These are phyloP conservation scores for Euglossa dilemma DNA, from an alignment of 1,140 invertebrate genomes.

Conservation along the genomic window DNA sequence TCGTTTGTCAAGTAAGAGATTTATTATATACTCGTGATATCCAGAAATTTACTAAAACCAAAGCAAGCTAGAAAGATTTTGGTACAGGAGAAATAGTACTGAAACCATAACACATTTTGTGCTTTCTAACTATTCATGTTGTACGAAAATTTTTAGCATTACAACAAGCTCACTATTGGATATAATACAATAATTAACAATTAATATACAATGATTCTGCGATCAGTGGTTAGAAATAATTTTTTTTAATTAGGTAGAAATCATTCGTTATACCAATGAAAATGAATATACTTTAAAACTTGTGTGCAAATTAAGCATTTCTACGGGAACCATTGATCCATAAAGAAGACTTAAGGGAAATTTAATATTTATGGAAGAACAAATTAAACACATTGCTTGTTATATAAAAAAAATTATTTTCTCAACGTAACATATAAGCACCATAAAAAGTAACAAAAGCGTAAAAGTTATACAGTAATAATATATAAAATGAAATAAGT, in stretches of 20 bases:
- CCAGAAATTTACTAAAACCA: slow-evolving; percentile 60
- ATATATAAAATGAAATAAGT: slow-evolving; percentile 67
- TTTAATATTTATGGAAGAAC: slow-evolving; percentile 67
- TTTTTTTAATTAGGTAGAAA: slow-evolving; percentile 56
- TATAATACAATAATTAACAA: slow-evolving; percentile 69
- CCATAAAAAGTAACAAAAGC: slow-evolving; percentile 69
- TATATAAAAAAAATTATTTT: slow-evolving; percentile 81
- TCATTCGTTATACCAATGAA: slow-evolving; percentile 40
- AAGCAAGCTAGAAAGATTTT: slow-evolving; percentile 64
- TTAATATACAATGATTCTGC: slow-evolving; percentile 62
- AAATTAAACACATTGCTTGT: slow-evolving; percentile 71
- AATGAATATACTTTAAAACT: slow-evolving; percentile 47
- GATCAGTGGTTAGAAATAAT: slow-evolving; percentile 52
- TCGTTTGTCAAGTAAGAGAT: slow-evolving; percentile 48
- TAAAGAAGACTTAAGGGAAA: slow-evolving; percentile 65
- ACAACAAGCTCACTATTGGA: slow-evolving; percentile 61
- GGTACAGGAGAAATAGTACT: slow-evolving; percentile 36
- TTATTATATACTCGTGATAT: slow-evolving; percentile 47
- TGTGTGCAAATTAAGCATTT: slow-evolving; percentile 61
- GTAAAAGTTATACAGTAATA: slow-evolving; percentile 70
- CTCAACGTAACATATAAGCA: slow-evolving; percentile 80
- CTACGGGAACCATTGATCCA: slow-evolving; percentile 61
- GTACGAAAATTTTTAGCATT: slow-evolving; percentile 57
- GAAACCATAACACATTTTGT: slow-evolving; percentile 51
- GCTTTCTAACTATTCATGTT: slow-evolving; percentile 62